Conservation (phyloP, 2,888 invertebrate species). For the Perizoma affinitatum region DNA sequence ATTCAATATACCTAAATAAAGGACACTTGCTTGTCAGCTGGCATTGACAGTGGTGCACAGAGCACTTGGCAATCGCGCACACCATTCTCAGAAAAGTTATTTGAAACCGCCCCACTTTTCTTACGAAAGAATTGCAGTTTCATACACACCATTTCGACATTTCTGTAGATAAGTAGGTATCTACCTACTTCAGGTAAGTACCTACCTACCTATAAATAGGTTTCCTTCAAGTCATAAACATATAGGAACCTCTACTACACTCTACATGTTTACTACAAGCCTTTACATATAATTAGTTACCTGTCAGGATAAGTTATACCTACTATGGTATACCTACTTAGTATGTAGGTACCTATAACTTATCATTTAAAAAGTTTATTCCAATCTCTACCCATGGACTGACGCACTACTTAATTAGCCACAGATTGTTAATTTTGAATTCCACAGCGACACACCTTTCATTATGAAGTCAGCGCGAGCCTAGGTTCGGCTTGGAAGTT, state of each 20-base stretch:
- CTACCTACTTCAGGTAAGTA: neutral
- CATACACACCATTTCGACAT: too few species aligned
- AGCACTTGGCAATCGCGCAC: slow-evolving; percentile 66
- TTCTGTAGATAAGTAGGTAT: neutral
- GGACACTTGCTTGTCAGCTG: slow-evolving; percentile 44
- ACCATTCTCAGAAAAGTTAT: slow-evolving; percentile 77
- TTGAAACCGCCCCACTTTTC: slow-evolving; percentile 77
- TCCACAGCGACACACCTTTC: slow-evolving; percentile 73
- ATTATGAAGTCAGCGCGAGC: slow-evolving; percentile 70
- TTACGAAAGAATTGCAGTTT: slow-evolving; percentile 62
- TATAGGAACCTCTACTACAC: too few species aligned
- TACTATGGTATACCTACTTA: neutral
- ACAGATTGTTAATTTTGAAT: slow-evolving; percentile 48
- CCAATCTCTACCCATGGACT: neutral
- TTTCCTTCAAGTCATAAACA: too few species aligned
- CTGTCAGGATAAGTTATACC: too few species aligned
- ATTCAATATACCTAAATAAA: too few species aligned
- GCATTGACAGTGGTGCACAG: slow-evolving; percentile 74
- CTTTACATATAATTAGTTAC: too few species aligned
- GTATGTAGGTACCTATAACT: neutral
- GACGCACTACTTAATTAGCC: slow-evolving; percentile 13
- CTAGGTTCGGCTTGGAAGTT: slow-evolving; percentile 59
- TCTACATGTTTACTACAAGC: too few species aligned
- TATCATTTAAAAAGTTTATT: neutral
- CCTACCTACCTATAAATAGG: too few species aligned